These are phyloP conservation scores for Anas bernieri DNA, from an alignment of 2,797 vertebrate genomes.

Conservation along the genomic window DNA sequence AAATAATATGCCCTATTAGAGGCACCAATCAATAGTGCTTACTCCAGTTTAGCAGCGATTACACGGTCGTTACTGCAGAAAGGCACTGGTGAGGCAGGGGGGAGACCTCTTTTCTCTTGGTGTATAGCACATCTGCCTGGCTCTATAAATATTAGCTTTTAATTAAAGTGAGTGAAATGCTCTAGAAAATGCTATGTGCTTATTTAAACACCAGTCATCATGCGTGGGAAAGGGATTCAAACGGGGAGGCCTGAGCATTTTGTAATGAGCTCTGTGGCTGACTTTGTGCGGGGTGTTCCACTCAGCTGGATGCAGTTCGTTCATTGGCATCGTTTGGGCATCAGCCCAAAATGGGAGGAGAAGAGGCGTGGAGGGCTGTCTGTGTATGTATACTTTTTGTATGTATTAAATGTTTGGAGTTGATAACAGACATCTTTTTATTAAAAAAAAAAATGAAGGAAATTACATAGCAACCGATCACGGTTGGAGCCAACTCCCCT, in stretches of 20 bases:
- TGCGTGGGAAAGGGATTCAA: not conserved
- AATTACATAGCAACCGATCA: not conserved
- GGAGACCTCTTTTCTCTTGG: not conserved
- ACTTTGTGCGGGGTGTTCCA: not conserved
- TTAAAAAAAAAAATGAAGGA: not conserved
- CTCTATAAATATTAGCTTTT: slow-evolving; percentile 28
- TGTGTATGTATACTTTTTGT: fast-evolving
- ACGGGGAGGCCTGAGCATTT: not conserved
- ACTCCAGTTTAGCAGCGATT: slow-evolving; percentile 32
- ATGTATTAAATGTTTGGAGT: not conserved
- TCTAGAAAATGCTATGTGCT: not conserved
- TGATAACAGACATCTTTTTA: not conserved
- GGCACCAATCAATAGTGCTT: slow-evolving; percentile 10
- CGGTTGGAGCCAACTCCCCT: not conserved
- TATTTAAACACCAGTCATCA: slow-evolving; percentile 12
- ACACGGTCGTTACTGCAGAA: not conserved
- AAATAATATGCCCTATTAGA: not conserved
- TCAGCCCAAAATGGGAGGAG: not conserved
- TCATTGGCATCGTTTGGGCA: not conserved
- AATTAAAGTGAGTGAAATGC: slow-evolving; percentile 12
- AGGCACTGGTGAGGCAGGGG: not conserved
- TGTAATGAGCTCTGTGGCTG: not conserved
- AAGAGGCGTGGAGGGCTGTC: not conserved
- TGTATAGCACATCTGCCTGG: not conserved
- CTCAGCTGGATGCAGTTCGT: not conserved